Conservation (phyloP, 1,140 invertebrate genomes). For the Tigriopus japonicus region DNA sequence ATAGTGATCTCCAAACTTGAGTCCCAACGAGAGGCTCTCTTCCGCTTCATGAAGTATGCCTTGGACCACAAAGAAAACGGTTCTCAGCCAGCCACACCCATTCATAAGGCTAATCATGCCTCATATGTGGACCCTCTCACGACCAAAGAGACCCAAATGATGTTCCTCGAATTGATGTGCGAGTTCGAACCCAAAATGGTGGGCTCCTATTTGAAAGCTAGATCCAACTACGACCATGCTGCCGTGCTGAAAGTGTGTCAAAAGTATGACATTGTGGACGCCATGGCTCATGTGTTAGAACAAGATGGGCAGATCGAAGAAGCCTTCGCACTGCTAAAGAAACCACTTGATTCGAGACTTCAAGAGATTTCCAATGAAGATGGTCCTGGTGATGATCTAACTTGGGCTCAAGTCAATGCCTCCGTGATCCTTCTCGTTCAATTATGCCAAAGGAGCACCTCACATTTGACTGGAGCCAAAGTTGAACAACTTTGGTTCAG, state of each 20-base stretch:
- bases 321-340: slow-evolving; percentile 27
- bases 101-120: slow-evolving; percentile 6
- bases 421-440: slow-evolving; percentile 27
- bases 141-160: slow-evolving; percentile 34
- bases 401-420: slow-evolving; percentile 24
- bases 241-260: slow-evolving; percentile 23
- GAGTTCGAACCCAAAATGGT: slow-evolving; percentile 34
- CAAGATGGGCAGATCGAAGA: slow-evolving; percentile 32
- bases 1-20: slow-evolving; percentile 18
- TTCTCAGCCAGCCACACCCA: slow-evolving; percentile 7
- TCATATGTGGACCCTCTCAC: slow-evolving; percentile 23
- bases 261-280: slow-evolving; percentile 29
- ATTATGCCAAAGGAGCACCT: slow-evolving; percentile 31
- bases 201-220: slow-evolving; percentile 26
- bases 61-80: slow-evolving; percentile 10
- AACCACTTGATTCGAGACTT: slow-evolving; percentile 16
- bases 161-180: slow-evolving; percentile 47
- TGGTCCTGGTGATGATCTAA: not conserved
- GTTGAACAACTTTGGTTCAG: slow-evolving; percentile 34
- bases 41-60: slow-evolving; percentile 14
- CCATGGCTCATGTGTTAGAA: slow-evolving; percentile 34
- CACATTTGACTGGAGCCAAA: slow-evolving; percentile 27
- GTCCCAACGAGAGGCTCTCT: slow-evolving; percentile 14
- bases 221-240: slow-evolving; percentile 25
- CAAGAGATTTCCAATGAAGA: slow-evolving; percentile 15